Percentiles rank a stretch among this genome's conserved stretches.
These are phyloP conservation scores for Mobula birostris DNA, from an alignment of 2,113 vertebrate genomes.

Conservation along the genomic window DNA sequence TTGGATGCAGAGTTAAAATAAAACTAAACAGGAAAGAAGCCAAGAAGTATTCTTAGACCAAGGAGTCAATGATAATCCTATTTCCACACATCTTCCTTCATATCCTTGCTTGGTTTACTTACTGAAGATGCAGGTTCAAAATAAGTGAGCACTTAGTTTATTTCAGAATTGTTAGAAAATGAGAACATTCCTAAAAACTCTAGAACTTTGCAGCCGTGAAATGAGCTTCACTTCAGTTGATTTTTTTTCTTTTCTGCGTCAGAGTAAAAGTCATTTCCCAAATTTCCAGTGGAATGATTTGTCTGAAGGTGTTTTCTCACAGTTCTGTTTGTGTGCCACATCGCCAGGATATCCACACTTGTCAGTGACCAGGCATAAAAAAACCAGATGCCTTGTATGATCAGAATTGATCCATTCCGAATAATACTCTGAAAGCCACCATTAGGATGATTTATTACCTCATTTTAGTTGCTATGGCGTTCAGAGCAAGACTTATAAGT, in stretches of 20 bases:
- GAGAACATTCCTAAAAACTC: not conserved
- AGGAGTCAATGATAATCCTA: not conserved
- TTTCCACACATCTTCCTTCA: not conserved
- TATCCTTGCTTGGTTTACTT: too few species aligned
- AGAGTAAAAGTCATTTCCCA: not conserved
- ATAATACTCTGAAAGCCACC: conserved; percentile 59
- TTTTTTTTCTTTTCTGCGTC: not conserved
- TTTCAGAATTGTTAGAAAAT: not conserved
- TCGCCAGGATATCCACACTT: conserved; percentile 33
- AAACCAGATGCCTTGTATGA: conserved; percentile 45
- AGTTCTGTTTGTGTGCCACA: not conserved
- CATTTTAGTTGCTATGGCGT: conserved; percentile 66
- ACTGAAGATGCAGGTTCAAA: not conserved
- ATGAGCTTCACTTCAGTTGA: not conserved
- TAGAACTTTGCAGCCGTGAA: not conserved
- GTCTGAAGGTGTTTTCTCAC: conserved; percentile 39
- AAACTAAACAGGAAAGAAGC: not conserved
- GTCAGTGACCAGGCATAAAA: conserved; percentile 44
- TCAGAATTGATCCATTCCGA: conserved; percentile 60
- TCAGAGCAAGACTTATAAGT: conserved; percentile 49
- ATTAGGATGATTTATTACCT: conserved; percentile 68
- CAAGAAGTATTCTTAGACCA: too few species aligned
- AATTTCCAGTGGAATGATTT: not conserved
- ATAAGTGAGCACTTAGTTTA: too few species aligned
- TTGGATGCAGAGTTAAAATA: not conserved